Evolutionary conservation across 2,797 vertebrate species (phyloP), one percentile per base, ranked within the genome.

Genomic region (Sebastes minor): DNA sequence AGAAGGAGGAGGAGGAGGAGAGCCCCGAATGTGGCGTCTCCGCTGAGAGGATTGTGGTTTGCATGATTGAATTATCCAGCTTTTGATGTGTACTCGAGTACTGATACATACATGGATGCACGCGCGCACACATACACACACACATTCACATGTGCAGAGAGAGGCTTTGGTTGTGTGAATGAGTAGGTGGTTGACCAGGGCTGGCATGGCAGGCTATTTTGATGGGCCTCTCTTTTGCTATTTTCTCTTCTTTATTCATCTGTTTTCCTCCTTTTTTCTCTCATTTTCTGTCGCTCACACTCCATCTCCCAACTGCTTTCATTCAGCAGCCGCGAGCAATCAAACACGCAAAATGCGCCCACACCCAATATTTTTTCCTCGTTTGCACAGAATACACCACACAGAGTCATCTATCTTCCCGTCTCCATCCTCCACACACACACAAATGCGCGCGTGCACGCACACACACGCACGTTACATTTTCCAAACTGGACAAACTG

Each of bases 61-160:
- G 85, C 72, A 64, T 90, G 92, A 93, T 93, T 92, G 89, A 93
- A 95, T 94, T 92, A 92, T 95, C 89, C 88, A 38, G 80, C 85
- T 85, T 94, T 94, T 93, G 92, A 94, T 93, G 92, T 93, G 82
- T 75, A 84, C 85, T 84, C 82, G 78, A 90, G 89, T 76, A 75
- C 33, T 81, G 82, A 91, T 81, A 84, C 80, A 84, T 74, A 75
- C 81, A 81, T 78, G 57, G 71, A 73, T 61, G 59, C 83, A 81
- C 28, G 9, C 9, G 20, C 57, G 75, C 22, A 52, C 59, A 60
- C 42, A 75, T 30, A 52, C 52, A 38, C 56, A 56, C 65, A 35
- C 60, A 57, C 66, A 55, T 28, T 32, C 71, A 35, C 71, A 76
- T 68, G 53, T 32, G 65, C 72, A 76, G 28, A 80, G 56, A 82